phyloP scores from a whole-genome alignment of 1,140 invertebrate genomes.

The Drosophila persimilis region DNA sequence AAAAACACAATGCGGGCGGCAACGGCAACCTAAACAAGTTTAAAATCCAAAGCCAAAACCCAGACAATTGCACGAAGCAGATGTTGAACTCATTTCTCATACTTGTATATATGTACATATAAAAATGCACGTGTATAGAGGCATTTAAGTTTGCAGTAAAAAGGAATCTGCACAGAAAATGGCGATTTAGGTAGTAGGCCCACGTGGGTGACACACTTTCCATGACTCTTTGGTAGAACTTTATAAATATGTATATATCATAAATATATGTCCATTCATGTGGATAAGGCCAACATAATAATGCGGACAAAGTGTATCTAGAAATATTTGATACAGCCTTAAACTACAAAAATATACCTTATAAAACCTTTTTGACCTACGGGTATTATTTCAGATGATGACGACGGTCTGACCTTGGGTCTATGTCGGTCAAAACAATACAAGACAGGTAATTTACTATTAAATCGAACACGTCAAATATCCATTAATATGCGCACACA shows the following conservation, averaged over 20 bases:
- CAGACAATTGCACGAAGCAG: slow-evolving; percentile 47
- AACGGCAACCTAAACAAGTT: slow-evolving; percentile 75
- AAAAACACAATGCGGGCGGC: slow-evolving; percentile 65
- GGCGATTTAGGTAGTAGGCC: slow-evolving; percentile 33
- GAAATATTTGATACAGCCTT: slow-evolving; percentile 26
- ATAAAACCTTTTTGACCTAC: slow-evolving; percentile 46
- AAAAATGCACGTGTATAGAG: slow-evolving; percentile 41
- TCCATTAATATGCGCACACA: slow-evolving; percentile 36
- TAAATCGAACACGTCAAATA: slow-evolving; percentile 45
- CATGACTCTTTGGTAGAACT: slow-evolving; percentile 23
- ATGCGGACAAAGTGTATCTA: too few species aligned
- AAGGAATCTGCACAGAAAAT: slow-evolving; percentile 16
- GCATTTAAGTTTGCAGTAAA: slow-evolving; percentile 34
- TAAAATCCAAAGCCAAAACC: slow-evolving; percentile 44
- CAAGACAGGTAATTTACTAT: slow-evolving; percentile 19
- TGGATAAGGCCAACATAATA: too few species aligned
- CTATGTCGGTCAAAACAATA: slow-evolving; percentile 36
- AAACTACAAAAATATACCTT: slow-evolving; percentile 24
- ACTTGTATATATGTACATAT: slow-evolving; percentile 11
- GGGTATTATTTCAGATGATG: slow-evolving; percentile 42
- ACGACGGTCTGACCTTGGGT: slow-evolving; percentile 41
- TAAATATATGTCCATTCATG: too few species aligned
- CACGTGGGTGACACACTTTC: slow-evolving; percentile 63
- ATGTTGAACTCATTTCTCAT: slow-evolving; percentile 72
- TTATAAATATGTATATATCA: too few species aligned